phyloP scores from a whole-genome alignment of 2,113 vertebrate genomes.

The Rallus limicola region DNA sequence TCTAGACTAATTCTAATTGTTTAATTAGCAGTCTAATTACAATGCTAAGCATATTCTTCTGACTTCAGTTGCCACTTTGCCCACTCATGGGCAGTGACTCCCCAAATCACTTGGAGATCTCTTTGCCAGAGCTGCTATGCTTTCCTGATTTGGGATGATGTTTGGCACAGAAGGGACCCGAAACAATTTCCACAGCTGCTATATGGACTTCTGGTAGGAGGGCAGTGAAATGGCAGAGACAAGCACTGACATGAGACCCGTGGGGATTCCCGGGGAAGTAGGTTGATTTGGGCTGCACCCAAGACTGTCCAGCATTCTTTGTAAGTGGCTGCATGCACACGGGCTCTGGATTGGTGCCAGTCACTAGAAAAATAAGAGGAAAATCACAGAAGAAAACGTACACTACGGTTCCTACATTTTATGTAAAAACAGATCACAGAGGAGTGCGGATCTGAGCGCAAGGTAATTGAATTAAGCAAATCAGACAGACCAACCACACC shows the following conservation, averaged over 20 bases:
- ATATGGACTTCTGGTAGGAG: neutral
- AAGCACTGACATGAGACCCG: neutral
- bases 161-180: neutral
- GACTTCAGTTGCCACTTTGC: neutral
- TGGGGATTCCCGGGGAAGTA: neutral
- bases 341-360: neutral
- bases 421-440: rapidly evolving
- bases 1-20: neutral
- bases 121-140: neutral
- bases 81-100: neutral
- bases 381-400: neutral
- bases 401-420: rapidly evolving
- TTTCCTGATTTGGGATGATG: neutral
- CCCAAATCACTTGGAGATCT: neutral
- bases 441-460: neutral
- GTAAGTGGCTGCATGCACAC: rapidly evolving
- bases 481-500: neutral
- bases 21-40: neutral
- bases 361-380: rapidly evolving
- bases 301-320: no score
- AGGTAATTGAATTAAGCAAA: neutral
- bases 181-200: neutral
- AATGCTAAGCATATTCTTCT: neutral
- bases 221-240: neutral
- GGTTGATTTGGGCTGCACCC: neutral